Evolutionary conservation across 2,113 vertebrate species (phyloP).

Genomic region (Nyctereutes procyonoides): DNA sequence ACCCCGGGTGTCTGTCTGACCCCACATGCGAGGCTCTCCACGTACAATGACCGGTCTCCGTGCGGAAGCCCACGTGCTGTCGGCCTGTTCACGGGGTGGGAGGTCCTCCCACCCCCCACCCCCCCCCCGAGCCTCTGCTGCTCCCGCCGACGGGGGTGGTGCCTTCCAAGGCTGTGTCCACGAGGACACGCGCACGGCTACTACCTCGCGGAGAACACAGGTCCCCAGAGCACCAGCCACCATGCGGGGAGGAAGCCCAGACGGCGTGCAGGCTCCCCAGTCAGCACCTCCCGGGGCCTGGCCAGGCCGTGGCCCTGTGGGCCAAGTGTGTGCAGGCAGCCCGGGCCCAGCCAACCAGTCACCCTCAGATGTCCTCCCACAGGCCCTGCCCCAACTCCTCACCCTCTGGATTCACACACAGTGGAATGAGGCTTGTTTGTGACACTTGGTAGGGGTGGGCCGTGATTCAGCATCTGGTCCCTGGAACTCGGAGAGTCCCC

Average conservation of each 20-base stretch:
- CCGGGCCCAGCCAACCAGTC: fast-evolving
- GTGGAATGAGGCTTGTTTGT: fast-evolving
- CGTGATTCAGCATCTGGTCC: not conserved
- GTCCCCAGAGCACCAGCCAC: fast-evolving
- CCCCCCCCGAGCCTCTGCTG: not conserved
- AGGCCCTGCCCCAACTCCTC: not conserved
- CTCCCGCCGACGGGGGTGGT: fast-evolving
- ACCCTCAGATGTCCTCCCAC: fast-evolving
- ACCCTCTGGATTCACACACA: not conserved
- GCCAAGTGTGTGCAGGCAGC: not conserved
- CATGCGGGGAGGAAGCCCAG: not conserved
- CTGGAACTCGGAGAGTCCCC: not conserved
- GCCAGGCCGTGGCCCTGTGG: not conserved
- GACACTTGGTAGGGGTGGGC: fast-evolving
- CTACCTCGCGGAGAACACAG: fast-evolving
- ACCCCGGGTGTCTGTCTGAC: not conserved
- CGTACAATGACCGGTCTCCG: not conserved
- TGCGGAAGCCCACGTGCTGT: fast-evolving
- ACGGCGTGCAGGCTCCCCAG: fast-evolving
- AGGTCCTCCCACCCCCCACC: too few relatives aligned
- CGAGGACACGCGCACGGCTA: fast-evolving
- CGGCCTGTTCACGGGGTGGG: fast-evolving
- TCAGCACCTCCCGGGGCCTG: too few relatives aligned
- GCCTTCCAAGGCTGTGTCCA: fast-evolving
- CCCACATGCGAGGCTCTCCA: not conserved